A percentile compares a stretch with the other conserved stretches of the same genome.
These are phyloP conservation scores for Symphodus melops DNA, from an alignment of 2,113 vertebrate genomes.

Conservation along the genomic window DNA sequence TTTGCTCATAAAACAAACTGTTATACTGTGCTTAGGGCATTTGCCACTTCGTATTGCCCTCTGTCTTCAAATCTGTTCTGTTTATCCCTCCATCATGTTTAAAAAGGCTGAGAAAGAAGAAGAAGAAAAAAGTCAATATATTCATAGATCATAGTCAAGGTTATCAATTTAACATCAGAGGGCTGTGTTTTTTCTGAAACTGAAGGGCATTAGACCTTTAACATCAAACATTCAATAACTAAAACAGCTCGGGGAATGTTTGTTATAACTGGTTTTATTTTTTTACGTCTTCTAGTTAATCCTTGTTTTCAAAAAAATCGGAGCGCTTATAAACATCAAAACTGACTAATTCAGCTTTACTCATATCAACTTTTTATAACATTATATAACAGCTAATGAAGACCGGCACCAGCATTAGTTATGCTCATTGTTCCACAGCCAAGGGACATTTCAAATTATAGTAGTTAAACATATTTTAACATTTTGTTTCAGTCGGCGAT, in stretches of 20 bases:
- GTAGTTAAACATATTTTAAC: not conserved
- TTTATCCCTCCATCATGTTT: not conserved
- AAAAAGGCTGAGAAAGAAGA: not conserved
- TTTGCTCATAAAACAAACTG: constrained; percentile 2
- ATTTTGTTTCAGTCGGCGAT: constrained; percentile 21
- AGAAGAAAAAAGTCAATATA: constrained; percentile 21
- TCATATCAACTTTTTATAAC: constrained; percentile 40
- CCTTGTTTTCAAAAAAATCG: constrained; percentile 38
- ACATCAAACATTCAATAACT: constrained; percentile 38
- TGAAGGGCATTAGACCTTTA: constrained; percentile 30
- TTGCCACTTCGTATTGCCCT: not conserved
- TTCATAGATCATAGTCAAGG: not conserved
- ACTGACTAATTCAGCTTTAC: constrained; percentile 44
- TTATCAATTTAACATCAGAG: constrained; percentile 27
- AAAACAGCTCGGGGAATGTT: constrained; percentile 12
- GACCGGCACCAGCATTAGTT: constrained; percentile 42
- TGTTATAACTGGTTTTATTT: constrained; percentile 23
- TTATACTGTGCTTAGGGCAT: not conserved
- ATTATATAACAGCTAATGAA: constrained; percentile 40
- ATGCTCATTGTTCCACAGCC: constrained; percentile 60
- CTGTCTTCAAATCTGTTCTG: not conserved
- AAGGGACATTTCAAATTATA: constrained; percentile 32
- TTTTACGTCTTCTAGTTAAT: constrained; percentile 38
- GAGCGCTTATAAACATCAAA: constrained; percentile 30
- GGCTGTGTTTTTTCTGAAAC: not conserved